Percentiles rank a stretch among this genome's conserved stretches.
phyloP scores from a whole-genome alignment of 2,888 invertebrate genomes.

The Epirrita christyi region DNA sequence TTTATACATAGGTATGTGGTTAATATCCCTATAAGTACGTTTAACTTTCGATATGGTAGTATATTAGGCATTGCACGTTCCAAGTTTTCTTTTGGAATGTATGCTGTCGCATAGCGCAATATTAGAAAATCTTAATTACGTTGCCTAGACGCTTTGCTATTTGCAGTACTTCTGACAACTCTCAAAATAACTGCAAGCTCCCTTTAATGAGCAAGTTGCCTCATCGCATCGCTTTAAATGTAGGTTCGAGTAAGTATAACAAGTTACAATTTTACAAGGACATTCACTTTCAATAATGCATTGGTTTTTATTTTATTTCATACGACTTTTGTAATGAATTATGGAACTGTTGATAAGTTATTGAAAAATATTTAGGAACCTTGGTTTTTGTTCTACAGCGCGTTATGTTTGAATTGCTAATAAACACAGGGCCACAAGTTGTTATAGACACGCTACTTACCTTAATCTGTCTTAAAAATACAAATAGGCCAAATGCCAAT shows the following conservation, averaged over 20 bases:
- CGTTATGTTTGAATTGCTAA: slow-evolving; percentile 21
- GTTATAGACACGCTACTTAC: slow-evolving; percentile 10
- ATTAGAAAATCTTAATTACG: not conserved
- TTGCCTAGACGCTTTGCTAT: slow-evolving; percentile 11
- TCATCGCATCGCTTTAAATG: slow-evolving; percentile 10
- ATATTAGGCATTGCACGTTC: too few relatives aligned
- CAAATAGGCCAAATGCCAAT: too few relatives aligned
- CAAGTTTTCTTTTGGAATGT: too few relatives aligned
- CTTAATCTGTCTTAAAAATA: not conserved
- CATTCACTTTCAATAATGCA: slow-evolving; percentile 24
- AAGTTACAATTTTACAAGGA: slow-evolving; percentile 19
- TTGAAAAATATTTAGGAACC: not conserved
- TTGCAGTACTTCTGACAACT: slow-evolving; percentile 17
- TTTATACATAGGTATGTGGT: too few relatives aligned
- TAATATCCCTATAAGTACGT: too few relatives aligned
- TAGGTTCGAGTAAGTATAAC: slow-evolving; percentile 3
- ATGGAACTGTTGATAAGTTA: not conserved
- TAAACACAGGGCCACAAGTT: slow-evolving; percentile 15
- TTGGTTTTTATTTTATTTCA: not conserved
- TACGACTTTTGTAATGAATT: slow-evolving; percentile 7
- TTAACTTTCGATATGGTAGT: too few relatives aligned
- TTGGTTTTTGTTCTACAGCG: slow-evolving; percentile 4
- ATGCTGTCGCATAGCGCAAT: too few relatives aligned
- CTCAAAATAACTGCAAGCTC: slow-evolving; percentile 17
- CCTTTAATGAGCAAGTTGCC: slow-evolving; percentile 18